Evolutionary conservation across 1,140 invertebrate species (phyloP).

Genomic region (Saccostrea glomerata): DNA sequence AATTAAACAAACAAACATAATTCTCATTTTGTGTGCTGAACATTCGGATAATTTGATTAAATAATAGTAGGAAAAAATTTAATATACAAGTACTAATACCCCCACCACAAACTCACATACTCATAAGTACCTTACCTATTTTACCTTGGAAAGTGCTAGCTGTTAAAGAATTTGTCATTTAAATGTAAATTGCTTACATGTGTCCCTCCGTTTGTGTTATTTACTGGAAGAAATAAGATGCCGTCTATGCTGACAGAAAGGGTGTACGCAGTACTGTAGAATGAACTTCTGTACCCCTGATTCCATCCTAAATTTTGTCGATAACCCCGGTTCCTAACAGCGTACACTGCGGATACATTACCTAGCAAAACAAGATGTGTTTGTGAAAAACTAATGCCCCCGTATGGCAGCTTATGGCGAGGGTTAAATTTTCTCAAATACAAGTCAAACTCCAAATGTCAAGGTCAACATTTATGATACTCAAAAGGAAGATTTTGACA

Average conservation of each 20-base stretch:
- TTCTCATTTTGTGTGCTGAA: too few species aligned
- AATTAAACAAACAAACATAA: neutral
- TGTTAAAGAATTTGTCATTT: too few species aligned
- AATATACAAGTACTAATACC: neutral
- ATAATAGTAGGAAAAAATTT: neutral
- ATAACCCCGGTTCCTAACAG: neutral
- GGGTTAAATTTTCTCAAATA: too few species aligned
- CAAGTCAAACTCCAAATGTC: too few species aligned
- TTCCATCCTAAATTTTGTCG: neutral
- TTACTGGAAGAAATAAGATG: conserved; percentile 46
- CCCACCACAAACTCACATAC: too few species aligned
- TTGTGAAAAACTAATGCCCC: too few species aligned
- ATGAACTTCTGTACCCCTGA: conserved; percentile 50
- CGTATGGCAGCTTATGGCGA: too few species aligned
- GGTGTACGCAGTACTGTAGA: conserved; percentile 51
- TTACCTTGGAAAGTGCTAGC: too few species aligned
- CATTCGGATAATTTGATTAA: neutral
- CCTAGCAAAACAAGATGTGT: conserved; percentile 34
- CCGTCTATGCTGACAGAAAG: conserved; percentile 59
- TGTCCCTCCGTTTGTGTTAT: conserved; percentile 38
- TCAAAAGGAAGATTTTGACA: too few species aligned
- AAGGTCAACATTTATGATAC: too few species aligned
- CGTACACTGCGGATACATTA: conserved; percentile 44
- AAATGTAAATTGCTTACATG: conserved; percentile 34
- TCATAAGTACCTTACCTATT: too few species aligned